Evolutionary conservation across 2,888 invertebrate species (phyloP), one percentile per base, ranked within the genome.

Genomic region (Drepana falcataria): DNA sequence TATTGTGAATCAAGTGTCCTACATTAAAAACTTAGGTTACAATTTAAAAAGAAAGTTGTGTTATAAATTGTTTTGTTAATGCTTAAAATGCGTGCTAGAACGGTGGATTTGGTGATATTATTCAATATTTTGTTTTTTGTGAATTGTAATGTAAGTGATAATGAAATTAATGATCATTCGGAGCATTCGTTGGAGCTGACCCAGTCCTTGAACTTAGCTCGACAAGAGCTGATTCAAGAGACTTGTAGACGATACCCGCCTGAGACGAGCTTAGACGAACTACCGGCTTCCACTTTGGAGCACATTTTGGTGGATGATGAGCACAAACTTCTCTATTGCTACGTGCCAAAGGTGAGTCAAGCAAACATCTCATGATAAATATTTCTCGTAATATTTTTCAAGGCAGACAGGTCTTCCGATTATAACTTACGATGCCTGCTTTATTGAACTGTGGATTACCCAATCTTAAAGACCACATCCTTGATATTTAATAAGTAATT

Each of bases 321-420:
- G 57, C 96, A 97, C 74, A 95, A 95, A 79, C 91, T 98, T 21
- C 89, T 98, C 9, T 98, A 98, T 77, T 98, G 98, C 79, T 97
- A 97, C 83, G 97, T 98, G 61, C 98, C 98, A 57, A 98, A 98
- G 94, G 96, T 96, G 91, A 91, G 91, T 72, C 57, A 4, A 21
- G 21, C 21, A 21, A 21, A 21, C 21, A 21, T 21, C 21, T 21
- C 21, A 21, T 21, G 21, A 21, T 21, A 21, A 21, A 21, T 21
- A 21, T 21, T 21, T 21, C 21, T 21, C 21, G 21, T 21, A 21
- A 21, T 21, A 21, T 21, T 21, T 21, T 21, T 21, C 21, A 21
- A 21, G 21, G 21, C 21, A 21, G 21, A 21, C 21, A 21, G 21
- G 21, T 21, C 21, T 21, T 21, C 21, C 21, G 21, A 21, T 21